Percentiles rank a stretch among this genome's conserved stretches.
These are phyloP conservation scores for Meriones unguiculatus DNA, from an alignment of 2,113 vertebrate genomes.

Conservation along the genomic window DNA sequence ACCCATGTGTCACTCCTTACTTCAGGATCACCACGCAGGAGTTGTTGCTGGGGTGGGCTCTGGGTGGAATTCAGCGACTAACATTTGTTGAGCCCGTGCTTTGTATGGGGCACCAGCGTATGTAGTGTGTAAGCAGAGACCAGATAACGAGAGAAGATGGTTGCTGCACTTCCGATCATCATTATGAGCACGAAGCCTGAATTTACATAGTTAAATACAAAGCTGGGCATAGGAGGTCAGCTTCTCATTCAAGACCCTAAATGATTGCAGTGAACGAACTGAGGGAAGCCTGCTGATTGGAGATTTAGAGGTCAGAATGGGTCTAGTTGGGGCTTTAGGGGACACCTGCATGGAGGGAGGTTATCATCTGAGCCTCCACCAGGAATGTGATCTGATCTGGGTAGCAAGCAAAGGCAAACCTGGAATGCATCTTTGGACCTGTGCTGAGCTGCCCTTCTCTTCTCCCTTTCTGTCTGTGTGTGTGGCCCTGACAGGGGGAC, in stretches of 20 bases:
- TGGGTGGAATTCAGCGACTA: background rate
- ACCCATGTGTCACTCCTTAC: background rate
- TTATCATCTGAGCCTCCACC: background rate
- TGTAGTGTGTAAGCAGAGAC: background rate
- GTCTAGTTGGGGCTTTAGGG: background rate
- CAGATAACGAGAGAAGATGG: background rate
- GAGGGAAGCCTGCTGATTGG: background rate
- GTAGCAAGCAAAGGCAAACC: background rate
- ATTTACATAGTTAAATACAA: background rate
- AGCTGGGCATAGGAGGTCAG: background rate
- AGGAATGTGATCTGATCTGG: background rate
- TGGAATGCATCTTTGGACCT: background rate
- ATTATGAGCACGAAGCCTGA: background rate
- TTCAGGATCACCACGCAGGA: background rate
- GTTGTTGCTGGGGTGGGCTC: background rate
- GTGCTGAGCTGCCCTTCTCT: background rate
- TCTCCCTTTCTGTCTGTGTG: background rate
- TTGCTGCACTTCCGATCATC: background rate
- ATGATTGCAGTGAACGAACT: background rate
- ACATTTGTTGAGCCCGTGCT: background rate
- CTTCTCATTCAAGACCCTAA: background rate
- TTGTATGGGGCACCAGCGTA: background rate
- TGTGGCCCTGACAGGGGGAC: too few species aligned
- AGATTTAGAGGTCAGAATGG: background rate
- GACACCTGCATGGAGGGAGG: background rate